Conservation (phyloP, 2,888 invertebrate species). For the Galeruca laticollis region DNA sequence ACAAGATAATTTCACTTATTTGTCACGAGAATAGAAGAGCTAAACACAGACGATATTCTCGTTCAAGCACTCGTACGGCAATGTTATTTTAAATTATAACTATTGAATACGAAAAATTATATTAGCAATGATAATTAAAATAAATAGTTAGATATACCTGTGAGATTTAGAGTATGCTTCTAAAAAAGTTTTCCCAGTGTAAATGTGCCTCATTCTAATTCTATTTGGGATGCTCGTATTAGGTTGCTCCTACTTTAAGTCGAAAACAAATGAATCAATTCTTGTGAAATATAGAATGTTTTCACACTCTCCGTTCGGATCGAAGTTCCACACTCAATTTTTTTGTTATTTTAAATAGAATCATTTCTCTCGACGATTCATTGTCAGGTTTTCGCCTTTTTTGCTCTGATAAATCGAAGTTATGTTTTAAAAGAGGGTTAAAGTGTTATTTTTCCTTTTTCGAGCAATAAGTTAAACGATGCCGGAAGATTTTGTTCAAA, state of each 20-base stretch:
- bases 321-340: slow-evolving; percentile 35
- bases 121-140: too few species aligned
- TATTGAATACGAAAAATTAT: too few species aligned
- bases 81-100: too few species aligned
- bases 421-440: slow-evolving; percentile 35
- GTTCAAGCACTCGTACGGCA: too few species aligned
- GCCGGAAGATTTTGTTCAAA: neutral
- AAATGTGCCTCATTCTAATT: slow-evolving; percentile 18
- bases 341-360: slow-evolving; percentile 46
- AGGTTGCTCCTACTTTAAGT: slow-evolving; percentile 40
- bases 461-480: slow-evolving; percentile 11
- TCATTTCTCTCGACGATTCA: slow-evolving; percentile 39
- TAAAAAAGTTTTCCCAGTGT: slow-evolving; percentile 8
- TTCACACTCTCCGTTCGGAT: slow-evolving; percentile 41
- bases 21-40: too few species aligned
- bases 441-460: slow-evolving; percentile 38
- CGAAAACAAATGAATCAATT: slow-evolving; percentile 51
- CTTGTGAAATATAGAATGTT: slow-evolving; percentile 46
- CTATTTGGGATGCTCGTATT: slow-evolving; percentile 20
- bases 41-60: too few species aligned
- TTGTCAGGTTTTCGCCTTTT: slow-evolving; percentile 31
- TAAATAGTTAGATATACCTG: too few species aligned
- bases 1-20: too few species aligned
- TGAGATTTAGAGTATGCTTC: neutral
- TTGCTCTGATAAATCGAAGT: slow-evolving; percentile 28